These are phyloP conservation scores for Neolamprologus fasciatus DNA, from an alignment of 2,113 vertebrate genomes.

Conservation along the genomic window DNA sequence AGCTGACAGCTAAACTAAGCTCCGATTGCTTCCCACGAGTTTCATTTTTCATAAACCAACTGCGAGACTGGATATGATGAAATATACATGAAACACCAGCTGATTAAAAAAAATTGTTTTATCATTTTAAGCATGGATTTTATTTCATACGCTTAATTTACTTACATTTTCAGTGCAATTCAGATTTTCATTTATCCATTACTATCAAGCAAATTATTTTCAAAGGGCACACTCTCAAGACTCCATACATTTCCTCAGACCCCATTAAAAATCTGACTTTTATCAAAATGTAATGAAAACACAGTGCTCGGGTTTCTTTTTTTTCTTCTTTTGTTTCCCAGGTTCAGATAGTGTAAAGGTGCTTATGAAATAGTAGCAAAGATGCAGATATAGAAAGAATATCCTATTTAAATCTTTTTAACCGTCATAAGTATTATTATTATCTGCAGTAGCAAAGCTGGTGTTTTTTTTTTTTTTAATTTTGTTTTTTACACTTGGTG, in stretches of 20 bases:
- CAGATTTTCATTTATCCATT: not conserved
- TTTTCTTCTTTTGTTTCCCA: not conserved
- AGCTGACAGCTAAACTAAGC: not conserved
- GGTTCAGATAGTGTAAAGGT: not conserved
- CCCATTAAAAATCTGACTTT: not conserved
- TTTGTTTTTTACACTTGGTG: not conserved
- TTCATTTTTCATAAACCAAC: not conserved
- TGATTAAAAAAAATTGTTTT: not conserved
- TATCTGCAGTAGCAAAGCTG: not conserved
- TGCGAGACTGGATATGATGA: not conserved
- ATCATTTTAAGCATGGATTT: not conserved
- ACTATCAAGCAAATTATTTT: not conserved
- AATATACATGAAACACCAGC: not conserved
- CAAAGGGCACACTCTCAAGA: not conserved
- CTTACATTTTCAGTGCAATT: not conserved
- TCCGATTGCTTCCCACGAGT: not conserved
- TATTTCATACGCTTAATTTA: not conserved
- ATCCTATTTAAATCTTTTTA: not conserved
- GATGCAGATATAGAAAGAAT: not conserved
- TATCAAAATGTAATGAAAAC: not conserved
- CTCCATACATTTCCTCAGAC: not conserved
- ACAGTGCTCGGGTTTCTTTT: not conserved
- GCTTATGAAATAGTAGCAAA: not conserved
- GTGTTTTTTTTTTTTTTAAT: accelerated
- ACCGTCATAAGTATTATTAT: not conserved